phyloP scores from a whole-genome alignment of 2,797 vertebrate species.

The Otolemur crassicaudatus region DNA sequence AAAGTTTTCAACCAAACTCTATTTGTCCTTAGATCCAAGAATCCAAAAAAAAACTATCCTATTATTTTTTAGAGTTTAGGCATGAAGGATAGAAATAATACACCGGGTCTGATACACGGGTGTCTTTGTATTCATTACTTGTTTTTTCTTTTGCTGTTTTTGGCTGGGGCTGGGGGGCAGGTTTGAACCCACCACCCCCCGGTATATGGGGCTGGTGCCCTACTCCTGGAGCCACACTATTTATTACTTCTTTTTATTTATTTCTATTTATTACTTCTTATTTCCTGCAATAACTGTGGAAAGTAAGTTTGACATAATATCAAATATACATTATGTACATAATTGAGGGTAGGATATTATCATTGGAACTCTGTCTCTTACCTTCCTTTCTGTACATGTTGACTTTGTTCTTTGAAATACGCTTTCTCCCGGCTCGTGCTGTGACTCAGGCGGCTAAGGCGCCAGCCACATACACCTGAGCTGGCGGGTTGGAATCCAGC shows the following conservation, averaged over 20 bases:
- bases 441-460: too few species aligned
- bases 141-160: neutral
- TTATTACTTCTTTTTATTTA: conserved; percentile 13
- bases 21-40: neutral
- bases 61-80: conserved; percentile 17
- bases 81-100: neutral
- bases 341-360: neutral
- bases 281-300: neutral
- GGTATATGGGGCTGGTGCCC: too few species aligned
- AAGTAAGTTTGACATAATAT: neutral
- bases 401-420: conserved; percentile 8
- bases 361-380: neutral
- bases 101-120: too few species aligned
- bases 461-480: too few species aligned
- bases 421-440: neutral
- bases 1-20: neutral
- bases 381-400: neutral
- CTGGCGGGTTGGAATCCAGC: too few species aligned
- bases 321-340: neutral
- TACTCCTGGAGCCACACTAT: too few species aligned
- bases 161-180: too few species aligned
- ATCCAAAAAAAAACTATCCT: neutral
- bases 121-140: conserved; percentile 20
- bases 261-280: neutral
- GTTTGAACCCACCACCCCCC: too few species aligned